These are phyloP conservation scores for Trachymyrmex cornetzi DNA, from an alignment of 1,140 invertebrate species.

Conservation along the genomic window DNA sequence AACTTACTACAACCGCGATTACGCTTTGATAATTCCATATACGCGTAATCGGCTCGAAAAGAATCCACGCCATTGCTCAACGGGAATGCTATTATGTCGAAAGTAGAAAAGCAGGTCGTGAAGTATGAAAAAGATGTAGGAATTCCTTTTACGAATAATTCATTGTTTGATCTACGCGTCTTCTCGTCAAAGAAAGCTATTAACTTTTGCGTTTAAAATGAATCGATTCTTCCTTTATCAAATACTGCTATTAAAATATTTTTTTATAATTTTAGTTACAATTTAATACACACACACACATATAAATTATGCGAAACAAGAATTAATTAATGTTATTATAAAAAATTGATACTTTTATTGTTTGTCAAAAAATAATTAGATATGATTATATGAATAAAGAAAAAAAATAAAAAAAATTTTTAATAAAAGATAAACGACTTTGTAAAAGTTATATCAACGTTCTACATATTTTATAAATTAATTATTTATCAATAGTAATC, in stretches of 20 bases:
- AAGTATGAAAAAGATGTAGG: constrained; percentile 53
- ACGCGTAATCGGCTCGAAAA: neutral
- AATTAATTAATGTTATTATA: neutral
- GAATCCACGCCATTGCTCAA: neutral
- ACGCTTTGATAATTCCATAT: neutral
- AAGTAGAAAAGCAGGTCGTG: neutral
- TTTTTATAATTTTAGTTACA: neutral
- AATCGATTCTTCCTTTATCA: constrained; percentile 16
- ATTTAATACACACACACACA: neutral
- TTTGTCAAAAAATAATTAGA: constrained; percentile 11
- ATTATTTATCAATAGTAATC: neutral
- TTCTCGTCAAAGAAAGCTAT: constrained; percentile 14
- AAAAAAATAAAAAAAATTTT: constrained; percentile 14
- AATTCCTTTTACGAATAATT: constrained; percentile 36
- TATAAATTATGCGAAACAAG: neutral
- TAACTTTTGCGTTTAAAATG: constrained; percentile 32
- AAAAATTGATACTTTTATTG: neutral
- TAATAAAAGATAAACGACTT: neutral
- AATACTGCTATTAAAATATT: neutral
- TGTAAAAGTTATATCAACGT: neutral
- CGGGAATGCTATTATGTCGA: constrained; percentile 65
- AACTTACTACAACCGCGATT: constrained; percentile 29
- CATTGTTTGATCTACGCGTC: constrained; percentile 48
- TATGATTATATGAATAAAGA: neutral
- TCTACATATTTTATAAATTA: neutral